Evolutionary conservation across 30 jellyfish, hydroid and myxozoan genomes (phyloP).

Genomic region (Nemopilema nomurai): DNA sequence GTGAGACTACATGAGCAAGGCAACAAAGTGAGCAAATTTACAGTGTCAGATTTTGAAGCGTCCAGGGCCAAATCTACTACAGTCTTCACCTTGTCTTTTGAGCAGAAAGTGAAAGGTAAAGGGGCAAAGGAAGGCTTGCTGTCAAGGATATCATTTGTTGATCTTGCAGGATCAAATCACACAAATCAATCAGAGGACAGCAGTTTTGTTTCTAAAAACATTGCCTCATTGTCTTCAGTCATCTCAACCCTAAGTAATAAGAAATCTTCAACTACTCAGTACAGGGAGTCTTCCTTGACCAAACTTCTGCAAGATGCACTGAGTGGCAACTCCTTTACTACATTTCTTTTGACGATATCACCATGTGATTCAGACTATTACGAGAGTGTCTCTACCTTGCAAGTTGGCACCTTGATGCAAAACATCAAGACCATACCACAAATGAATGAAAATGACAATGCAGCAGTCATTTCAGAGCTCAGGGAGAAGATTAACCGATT

Average conservation of each 20-base stretch:
- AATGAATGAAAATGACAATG: constrained; percentile 76
- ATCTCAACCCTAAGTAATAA: constrained; percentile 42
- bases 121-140: constrained; percentile 43
- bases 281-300: constrained; percentile 74
- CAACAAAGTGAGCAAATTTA: constrained; percentile 72
- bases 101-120: constrained; percentile 69
- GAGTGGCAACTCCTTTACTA: constrained; percentile 80
- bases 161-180: constrained; percentile 84
- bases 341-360: constrained; percentile 60
- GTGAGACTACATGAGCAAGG: constrained; percentile 89
- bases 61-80: constrained; percentile 69
- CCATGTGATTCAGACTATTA: constrained; percentile 84
- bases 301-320: constrained; percentile 72
- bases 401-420: constrained; percentile 59
- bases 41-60: constrained; percentile 59
- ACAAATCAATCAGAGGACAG: constrained; percentile 80
- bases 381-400: constrained; percentile 78
- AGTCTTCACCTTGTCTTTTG: constrained; percentile 69
- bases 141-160: constrained; percentile 78
- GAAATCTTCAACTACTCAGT: constrained; percentile 59
- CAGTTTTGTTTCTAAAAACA: constrained; percentile 59
- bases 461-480: constrained; percentile 72
- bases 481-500: constrained; percentile 78
- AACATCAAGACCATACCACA: constrained; percentile 61
- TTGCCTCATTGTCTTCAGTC: constrained; percentile 51